Base-by-base conservation (phyloP, 1,140 invertebrate species). In the Aradophagus sp. region DNA sequence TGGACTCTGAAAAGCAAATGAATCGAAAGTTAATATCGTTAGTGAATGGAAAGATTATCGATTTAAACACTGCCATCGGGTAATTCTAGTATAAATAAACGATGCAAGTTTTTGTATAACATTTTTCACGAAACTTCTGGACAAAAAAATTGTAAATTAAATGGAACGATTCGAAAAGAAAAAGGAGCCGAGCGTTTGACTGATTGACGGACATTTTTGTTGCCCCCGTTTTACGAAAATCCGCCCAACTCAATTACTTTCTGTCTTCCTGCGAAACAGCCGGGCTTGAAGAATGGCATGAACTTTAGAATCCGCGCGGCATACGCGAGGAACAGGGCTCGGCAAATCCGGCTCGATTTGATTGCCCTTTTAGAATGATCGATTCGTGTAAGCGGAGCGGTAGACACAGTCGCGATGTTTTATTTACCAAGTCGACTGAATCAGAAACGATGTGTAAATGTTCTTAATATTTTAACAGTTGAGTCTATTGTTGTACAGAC, bases 321-420 rank as follows among this genome's bases (percentile, higher is more conserved):
- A 17, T 13, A 19, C 32, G 20, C 35, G 35, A 36, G 26, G 38
- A 52, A 39, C 17, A 20, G 1, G 23, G 27, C 27, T 15, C 13
- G 15, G 27, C 26, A 47, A 58, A 59, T 48, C 45, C 56, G 6
- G 19, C n/a, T 47, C 42, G 16, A 32, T 59, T 59, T 59, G 34
- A 59, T 59, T 48, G 56, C 12, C 26, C 31, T 62, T 62, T 61
- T 61, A 48, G 32, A 41, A 17, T 27, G 56, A 61, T 61, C 35
- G 36, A 50, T 61, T 41, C 15, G 50, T 20, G 45, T 34, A 47
- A 34, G n/a, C 14, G 27, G 17, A 23, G 4, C 39, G 16, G 31
- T 41, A 55, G 13, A n/a, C 20, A 42, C 17, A 16, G 19, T 34
- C 8, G 17, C 17, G 23, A 16, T 34, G 45, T 42, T 50, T 61